Evolutionary conservation across 2,797 vertebrate genomes (phyloP).

Genomic region (Gila robusta): DNA sequence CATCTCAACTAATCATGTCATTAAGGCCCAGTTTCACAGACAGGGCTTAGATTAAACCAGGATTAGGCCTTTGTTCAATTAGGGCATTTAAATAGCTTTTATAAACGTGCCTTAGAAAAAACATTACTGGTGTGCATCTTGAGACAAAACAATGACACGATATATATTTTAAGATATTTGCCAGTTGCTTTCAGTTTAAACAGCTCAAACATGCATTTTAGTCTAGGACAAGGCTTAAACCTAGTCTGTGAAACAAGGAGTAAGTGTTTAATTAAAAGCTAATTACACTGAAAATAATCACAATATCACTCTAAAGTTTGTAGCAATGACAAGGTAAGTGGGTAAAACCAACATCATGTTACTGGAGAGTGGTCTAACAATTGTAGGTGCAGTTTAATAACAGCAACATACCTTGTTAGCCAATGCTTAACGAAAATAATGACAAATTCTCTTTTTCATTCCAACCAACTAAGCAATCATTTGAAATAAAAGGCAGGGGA

Average conservation of each 20-base stretch:
- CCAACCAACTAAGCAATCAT: not conserved
- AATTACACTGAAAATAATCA: not conserved
- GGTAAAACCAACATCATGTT: not conserved
- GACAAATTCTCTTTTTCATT: not conserved
- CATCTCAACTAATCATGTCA: not conserved
- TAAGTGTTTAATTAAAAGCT: not conserved
- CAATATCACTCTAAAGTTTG: not conserved
- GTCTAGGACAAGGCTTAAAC: no score
- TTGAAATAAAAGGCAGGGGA: slow-evolving; percentile 27
- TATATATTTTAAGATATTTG: no score
- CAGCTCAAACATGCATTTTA: no score
- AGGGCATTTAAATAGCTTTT: no score
- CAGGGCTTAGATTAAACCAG: no score
- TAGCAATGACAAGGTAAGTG: not conserved
- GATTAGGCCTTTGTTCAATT: no score
- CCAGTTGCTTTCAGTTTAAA: no score
- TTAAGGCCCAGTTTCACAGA: no score
- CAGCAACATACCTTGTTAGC: not conserved
- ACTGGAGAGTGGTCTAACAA: not conserved
- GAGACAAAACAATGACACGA: no score
- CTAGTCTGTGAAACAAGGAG: no score
- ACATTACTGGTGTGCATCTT: no score
- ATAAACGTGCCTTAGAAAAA: no score
- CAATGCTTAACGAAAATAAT: not conserved
- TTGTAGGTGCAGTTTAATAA: not conserved